Conservation (phyloP, 1,140 invertebrate species). For the Tetranychus cinnabarinus region DNA sequence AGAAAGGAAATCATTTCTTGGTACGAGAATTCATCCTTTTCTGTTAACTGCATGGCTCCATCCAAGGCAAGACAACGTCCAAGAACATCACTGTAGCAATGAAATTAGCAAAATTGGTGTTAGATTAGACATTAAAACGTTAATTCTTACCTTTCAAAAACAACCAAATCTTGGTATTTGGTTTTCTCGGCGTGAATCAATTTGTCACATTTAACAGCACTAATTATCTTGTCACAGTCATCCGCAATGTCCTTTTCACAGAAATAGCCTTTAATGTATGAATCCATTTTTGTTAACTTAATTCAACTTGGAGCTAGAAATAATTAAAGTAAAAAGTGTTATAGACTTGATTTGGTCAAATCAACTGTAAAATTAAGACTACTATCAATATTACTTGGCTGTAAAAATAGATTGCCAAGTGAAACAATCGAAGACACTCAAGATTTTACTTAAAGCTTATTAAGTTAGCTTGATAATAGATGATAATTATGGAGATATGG, state of each 20-base stretch:
- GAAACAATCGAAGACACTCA: not conserved
- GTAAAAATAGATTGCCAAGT: not conserved
- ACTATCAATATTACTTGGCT: not conserved
- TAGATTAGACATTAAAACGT: not conserved
- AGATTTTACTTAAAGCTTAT: not conserved
- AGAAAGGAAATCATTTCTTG: constrained; percentile 96
- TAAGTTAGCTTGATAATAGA: no score
- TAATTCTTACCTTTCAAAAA: constrained; percentile 48
- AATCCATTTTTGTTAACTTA: not conserved
- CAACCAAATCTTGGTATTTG: constrained; percentile 63
- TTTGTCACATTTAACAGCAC: constrained; percentile 52
- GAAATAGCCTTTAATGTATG: not conserved
- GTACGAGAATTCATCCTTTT: constrained; percentile 88
- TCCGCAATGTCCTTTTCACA: not conserved
- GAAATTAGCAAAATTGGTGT: not conserved
- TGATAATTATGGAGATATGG: no score
- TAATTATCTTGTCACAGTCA: not conserved
- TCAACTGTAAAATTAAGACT: not conserved
- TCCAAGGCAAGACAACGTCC: constrained; percentile 75
- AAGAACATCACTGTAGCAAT: constrained; percentile 41
- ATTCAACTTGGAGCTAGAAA: not conserved
- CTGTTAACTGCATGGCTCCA: constrained; percentile 88
- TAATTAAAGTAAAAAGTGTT: not conserved
- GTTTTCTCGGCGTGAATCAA: constrained; percentile 59
- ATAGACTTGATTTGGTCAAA: not conserved